Conservation (phyloP, 2,888 invertebrate genomes). For the Isoperla grammatica region DNA sequence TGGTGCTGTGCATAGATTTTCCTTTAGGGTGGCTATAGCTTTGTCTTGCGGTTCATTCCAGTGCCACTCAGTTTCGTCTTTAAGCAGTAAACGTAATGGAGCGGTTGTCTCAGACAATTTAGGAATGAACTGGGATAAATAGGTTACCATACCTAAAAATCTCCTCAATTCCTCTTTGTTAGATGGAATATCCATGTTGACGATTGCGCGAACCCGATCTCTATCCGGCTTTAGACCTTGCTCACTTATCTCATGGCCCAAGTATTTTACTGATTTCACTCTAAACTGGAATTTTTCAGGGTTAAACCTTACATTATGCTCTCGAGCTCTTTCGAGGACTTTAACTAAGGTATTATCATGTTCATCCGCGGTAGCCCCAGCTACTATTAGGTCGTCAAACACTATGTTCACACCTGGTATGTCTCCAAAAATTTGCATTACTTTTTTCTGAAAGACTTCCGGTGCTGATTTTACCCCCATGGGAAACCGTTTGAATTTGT, state of each 20-base stretch:
- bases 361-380: constrained; percentile 22
- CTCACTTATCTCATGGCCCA: constrained; percentile 34
- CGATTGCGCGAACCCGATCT: too few species aligned
- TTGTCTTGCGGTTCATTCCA: too few species aligned
- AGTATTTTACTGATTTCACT: constrained; percentile 34
- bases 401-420: constrained; percentile 38
- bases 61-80: too few species aligned
- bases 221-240: constrained; percentile 30
- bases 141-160: too few species aligned
- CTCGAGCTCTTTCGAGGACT: constrained; percentile 26
- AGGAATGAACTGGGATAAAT: too few species aligned
- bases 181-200: too few species aligned
- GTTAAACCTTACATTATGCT: constrained; percentile 35
- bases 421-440: constrained; percentile 37
- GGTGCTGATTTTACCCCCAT: constrained; percentile 20
- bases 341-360: constrained; percentile 13
- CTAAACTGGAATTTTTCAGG: constrained; percentile 17
- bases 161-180: too few species aligned
- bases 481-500: constrained; percentile 21
- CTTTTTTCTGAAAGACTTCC: constrained; percentile 24
- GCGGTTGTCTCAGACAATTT: too few species aligned
- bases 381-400: constrained; percentile 39
- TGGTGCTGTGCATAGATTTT: too few species aligned
- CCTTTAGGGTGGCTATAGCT: too few species aligned
- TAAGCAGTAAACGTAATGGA: too few species aligned